A percentile compares a stretch with the other conserved stretches of the same genome.
Evolutionary conservation across 2,888 invertebrate genomes (phyloP).

Genomic region (Parnassius mnemosyne): DNA sequence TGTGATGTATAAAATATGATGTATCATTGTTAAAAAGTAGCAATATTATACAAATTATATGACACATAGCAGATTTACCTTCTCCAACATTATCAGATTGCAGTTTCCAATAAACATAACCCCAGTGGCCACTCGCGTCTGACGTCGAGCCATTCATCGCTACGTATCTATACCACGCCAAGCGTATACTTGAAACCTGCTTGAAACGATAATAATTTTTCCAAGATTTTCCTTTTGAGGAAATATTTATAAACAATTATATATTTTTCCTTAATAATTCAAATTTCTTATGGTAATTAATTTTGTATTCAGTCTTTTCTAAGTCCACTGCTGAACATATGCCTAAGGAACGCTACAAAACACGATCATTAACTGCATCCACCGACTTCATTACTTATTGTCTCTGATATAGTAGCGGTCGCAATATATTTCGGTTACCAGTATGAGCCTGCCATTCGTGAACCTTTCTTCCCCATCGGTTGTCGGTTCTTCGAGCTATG

Average conservation of each 20-base stretch:
- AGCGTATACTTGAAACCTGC: conserved; percentile 2
- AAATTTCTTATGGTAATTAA: neutral
- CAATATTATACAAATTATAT: too few species aligned
- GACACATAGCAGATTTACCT: neutral
- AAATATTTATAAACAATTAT: neutral
- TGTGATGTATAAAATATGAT: too few species aligned
- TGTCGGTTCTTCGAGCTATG: too few species aligned
- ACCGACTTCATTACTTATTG: too few species aligned
- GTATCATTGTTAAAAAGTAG: too few species aligned
- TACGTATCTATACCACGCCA: conserved; percentile 5
- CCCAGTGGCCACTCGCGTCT: neutral
- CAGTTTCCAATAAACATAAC: conserved; percentile 1
- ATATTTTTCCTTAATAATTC: neutral
- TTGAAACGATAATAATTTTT: neutral
- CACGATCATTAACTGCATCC: too few species aligned
- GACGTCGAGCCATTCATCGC: conserved; percentile 2
- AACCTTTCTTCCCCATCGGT: too few species aligned
- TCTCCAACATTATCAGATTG: neutral
- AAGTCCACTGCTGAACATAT: too few species aligned
- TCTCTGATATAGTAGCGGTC: too few species aligned
- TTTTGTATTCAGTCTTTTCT: neutral
- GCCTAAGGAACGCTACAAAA: too few species aligned
- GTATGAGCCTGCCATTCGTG: too few species aligned
- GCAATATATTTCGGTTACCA: too few species aligned
- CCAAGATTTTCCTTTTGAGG: neutral